phyloP scores from a whole-genome alignment of 1,140 invertebrate species.

The Trinorchestia longiramus region DNA sequence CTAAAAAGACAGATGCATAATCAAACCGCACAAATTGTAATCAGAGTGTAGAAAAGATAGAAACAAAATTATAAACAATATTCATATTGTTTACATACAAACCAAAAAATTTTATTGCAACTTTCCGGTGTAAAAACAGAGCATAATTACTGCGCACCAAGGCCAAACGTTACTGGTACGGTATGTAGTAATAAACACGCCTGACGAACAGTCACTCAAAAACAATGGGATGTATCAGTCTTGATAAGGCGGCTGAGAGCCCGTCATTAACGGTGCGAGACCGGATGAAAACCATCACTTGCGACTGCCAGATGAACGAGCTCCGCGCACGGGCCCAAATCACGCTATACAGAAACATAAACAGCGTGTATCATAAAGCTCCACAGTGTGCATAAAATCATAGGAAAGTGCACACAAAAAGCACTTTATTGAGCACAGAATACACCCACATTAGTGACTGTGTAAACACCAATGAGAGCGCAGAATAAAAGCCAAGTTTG shows the following conservation, averaged over 20 bases:
- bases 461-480: not conserved
- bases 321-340: not conserved
- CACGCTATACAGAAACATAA: not conserved
- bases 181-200: not conserved
- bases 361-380: not conserved
- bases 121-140: not conserved
- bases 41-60: no score
- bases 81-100: no score
- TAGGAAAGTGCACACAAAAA: not conserved
- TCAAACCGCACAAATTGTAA: no score
- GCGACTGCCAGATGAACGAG: not conserved
- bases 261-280: not conserved
- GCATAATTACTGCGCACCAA: not conserved
- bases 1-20: no score
- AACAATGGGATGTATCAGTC: not conserved
- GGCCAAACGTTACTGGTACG: not conserved
- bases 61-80: no score
- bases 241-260: not conserved
- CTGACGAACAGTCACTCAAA: not conserved
- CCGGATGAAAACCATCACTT: conserved; percentile 41
- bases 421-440: not conserved
- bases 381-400: not conserved
- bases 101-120: no score
- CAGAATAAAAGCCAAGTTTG: not conserved
- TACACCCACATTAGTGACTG: not conserved